Base-by-base conservation (phyloP, 2,888 invertebrate genomes). In the Gisinianus flammeolus region DNA sequence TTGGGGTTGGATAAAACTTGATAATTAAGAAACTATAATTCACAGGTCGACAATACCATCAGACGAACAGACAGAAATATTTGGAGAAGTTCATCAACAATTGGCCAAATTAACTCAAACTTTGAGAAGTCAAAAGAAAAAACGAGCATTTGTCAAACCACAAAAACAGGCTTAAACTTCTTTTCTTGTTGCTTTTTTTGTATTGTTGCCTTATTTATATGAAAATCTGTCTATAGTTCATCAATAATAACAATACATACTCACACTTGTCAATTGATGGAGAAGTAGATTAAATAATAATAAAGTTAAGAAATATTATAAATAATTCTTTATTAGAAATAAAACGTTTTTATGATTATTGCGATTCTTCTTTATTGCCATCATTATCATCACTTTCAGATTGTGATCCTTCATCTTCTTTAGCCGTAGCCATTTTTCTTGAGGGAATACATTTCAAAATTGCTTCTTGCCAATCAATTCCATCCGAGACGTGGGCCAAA, bases 61-160 rank as follows among this genome's bases (percentile, higher is more conserved):
- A 84, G 96, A 96, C 87, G 96, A 97, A 79, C 94, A 96, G 86
- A 90, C 89, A 35, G 91, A 93, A 85, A 94, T 98, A 85, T 96
- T 92, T 90, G 88, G 91, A 0, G 96, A 97, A 88, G 91, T 97
- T 2, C 91, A 93, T 85, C 89, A 91, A 5, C 92, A 94, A 85
- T 87, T 95, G 62, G 91, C 92, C 84, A 91, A 92, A 83, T 86
- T 94, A 79, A 93, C 94, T 85, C 87, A 91, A 31, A 88, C 91
- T 31, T 90, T 92, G 74, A 90, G 89, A 85, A 90, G 90, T 81
- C 87, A 90, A 85, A 91, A 91, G 85, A 88, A 91, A 80, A 91
- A 90, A 85, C 88, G 91, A 67, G 88, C 89, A 0, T 91, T 92
- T 86, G 87, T 89, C 4, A 91, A 91, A 85, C 91, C 86, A 58